Percentiles rank a stretch among this genome's conserved stretches.
Evolutionary conservation across 2,797 vertebrate genomes (phyloP).

Genomic region (Tokudaia tokunoshimensis): DNA sequence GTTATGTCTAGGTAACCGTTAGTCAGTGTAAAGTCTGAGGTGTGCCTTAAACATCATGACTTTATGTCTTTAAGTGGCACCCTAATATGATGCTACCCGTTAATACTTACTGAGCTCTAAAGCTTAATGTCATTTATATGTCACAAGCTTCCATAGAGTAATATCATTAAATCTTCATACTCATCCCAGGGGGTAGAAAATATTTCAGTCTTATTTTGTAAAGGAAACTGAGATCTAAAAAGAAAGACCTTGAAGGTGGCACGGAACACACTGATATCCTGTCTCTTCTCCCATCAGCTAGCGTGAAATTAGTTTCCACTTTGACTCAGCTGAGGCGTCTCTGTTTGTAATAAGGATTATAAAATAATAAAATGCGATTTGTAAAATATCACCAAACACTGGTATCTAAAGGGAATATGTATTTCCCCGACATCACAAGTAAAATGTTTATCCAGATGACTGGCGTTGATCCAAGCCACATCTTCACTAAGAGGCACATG

Average conservation of each 20-base stretch:
- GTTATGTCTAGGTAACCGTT: conserved; percentile 49
- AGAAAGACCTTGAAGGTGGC: not conserved
- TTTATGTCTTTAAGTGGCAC: conserved; percentile 25
- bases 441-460: conserved; percentile 49
- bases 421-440: conserved; percentile 48
- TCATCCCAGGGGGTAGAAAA: conserved; percentile 24
- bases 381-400: conserved; percentile 41
- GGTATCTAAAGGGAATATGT: conserved; percentile 3
- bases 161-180: conserved; percentile 48
- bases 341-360: conserved; percentile 41
- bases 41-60: conserved; percentile 16
- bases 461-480: conserved; percentile 16
- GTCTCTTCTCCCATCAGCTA: not conserved
- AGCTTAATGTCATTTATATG: not conserved
- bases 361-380: conserved; percentile 59
- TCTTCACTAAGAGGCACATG: not conserved
- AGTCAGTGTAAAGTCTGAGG: conserved; percentile 3
- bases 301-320: conserved; percentile 26
- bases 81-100: not conserved
- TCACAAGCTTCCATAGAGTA: conserved; percentile 10
- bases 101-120: conserved; percentile 37
- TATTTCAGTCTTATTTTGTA: conserved; percentile 30
- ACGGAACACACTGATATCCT: not conserved
- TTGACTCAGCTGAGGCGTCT: conserved; percentile 33
- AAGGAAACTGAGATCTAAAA: not conserved